phyloP scores from a whole-genome alignment of 2,113 vertebrate species.

The Caranx melampygus region DNA sequence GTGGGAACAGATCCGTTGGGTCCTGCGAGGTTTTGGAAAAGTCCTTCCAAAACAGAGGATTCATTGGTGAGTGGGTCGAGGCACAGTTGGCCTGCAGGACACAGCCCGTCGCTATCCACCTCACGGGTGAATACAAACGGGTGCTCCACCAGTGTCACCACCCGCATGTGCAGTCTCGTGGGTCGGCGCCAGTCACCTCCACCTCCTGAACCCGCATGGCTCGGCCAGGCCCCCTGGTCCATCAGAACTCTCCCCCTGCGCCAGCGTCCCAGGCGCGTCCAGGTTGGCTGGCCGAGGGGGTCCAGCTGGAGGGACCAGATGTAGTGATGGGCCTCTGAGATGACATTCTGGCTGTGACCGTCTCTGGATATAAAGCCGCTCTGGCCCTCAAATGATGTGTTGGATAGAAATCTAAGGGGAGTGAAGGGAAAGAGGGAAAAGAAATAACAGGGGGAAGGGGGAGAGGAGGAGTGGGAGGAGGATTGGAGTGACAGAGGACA shows the following conservation, averaged over 20 bases:
- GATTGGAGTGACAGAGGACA: not conserved
- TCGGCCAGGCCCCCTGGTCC: slow-evolving; percentile 88
- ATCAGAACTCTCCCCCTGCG: slow-evolving; percentile 81
- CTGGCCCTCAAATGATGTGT: slow-evolving; percentile 92
- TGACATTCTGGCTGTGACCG: slow-evolving; percentile 82
- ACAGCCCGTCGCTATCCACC: slow-evolving; percentile 93
- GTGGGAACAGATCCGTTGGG: slow-evolving; percentile 70
- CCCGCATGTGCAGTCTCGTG: slow-evolving; percentile 78
- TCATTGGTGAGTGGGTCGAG: slow-evolving; percentile 87
- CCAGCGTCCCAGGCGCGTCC: slow-evolving; percentile 84
- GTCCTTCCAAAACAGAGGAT: slow-evolving; percentile 59
- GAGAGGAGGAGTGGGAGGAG: not conserved
- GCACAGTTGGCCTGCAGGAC: slow-evolving; percentile 94
- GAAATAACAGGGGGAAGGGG: not conserved
- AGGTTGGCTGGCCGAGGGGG: slow-evolving; percentile 92
- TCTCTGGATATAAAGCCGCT: slow-evolving; percentile 76
- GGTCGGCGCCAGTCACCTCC: slow-evolving; percentile 74
- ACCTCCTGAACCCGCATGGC: slow-evolving; percentile 49
- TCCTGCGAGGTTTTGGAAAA: slow-evolving; percentile 80
- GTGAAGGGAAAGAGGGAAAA: slow-evolving; percentile 47
- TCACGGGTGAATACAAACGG: slow-evolving; percentile 94
- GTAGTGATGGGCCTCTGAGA: slow-evolving; percentile 80
- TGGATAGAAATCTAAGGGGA: slow-evolving; percentile 91
- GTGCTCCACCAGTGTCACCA: slow-evolving; percentile 95
- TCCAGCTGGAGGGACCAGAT: slow-evolving; percentile 91